These are phyloP conservation scores for Oceanodroma leucorhoa DNA, from an alignment of 2,797 vertebrate genomes.

Conservation along the genomic window DNA sequence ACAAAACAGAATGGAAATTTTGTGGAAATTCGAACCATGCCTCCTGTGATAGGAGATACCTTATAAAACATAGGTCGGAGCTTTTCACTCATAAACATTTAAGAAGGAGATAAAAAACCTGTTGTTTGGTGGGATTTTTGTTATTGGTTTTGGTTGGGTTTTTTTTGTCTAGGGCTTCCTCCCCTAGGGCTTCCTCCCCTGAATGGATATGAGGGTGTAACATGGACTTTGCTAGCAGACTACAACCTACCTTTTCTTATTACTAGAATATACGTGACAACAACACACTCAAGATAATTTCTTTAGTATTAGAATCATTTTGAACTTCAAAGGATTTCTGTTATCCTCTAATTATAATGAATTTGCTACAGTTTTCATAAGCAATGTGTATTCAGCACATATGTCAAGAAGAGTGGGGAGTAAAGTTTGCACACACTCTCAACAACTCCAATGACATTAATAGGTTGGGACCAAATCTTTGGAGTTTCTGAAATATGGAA, in stretches of 20 bases:
- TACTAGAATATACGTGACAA: background rate
- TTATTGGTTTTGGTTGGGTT: background rate
- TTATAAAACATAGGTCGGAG: background rate
- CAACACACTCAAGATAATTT: background rate
- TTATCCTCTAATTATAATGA: background rate
- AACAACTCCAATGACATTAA: background rate
- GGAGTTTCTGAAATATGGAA: background rate
- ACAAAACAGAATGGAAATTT: background rate
- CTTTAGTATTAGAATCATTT: background rate
- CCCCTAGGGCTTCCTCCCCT: rapidly evolving
- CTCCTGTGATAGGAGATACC: background rate
- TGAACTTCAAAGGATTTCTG: background rate
- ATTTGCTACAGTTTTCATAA: background rate
- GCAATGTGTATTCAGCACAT: background rate
- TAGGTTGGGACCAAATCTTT: background rate
- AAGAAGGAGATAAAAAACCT: background rate
- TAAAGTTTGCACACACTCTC: background rate
- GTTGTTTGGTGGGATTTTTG: rapidly evolving
- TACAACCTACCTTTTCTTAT: background rate
- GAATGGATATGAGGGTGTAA: background rate
- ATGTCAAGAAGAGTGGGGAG: background rate
- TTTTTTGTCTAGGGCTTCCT: background rate
- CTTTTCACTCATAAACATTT: background rate
- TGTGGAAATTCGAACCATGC: background rate
- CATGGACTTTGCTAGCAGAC: background rate